Percentiles rank a stretch among this genome's conserved stretches.
Conservation (phyloP, 92 coral and sea anemone genomes). For the Phenganax marumi region DNA sequence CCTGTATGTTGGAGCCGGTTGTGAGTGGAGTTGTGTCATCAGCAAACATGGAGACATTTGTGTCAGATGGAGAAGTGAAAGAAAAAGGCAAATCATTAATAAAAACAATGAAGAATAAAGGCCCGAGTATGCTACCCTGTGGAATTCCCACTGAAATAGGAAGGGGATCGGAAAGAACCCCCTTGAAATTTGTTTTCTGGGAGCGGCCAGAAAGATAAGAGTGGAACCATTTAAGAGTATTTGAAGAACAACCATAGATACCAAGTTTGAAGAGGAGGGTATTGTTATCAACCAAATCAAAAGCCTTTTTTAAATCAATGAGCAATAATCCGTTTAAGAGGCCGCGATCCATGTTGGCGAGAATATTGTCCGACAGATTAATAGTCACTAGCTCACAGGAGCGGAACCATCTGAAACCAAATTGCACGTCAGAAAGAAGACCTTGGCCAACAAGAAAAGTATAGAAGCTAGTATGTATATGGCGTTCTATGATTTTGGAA, state of each 20-base stretch:
- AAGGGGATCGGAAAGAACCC: background rate
- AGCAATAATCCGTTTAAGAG: constrained; percentile 5
- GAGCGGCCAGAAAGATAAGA: constrained; percentile 9
- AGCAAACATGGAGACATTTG: constrained; percentile 9
- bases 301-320: constrained; percentile 21
- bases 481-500: constrained; percentile 50
- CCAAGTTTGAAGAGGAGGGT: constrained; percentile 10
- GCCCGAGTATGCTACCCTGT: constrained; percentile 29
- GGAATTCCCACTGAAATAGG: constrained; percentile 21
- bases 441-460: background rate
- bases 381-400: constrained; percentile 15
- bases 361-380: constrained; percentile 3
- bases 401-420: constrained; percentile 6
- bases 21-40: constrained; percentile 21
- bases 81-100: constrained; percentile 25
- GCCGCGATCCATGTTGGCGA: constrained; percentile 1
- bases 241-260: background rate
- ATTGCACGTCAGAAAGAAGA: constrained; percentile 9
- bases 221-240: background rate
- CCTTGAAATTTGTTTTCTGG: constrained; percentile 11
- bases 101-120: constrained; percentile 26
- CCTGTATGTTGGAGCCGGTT: constrained; percentile 3
- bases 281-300: constrained; percentile 22
- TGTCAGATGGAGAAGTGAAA: background rate
- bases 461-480: background rate